Conservation (phyloP, 2,797 vertebrate genomes). For the Cirrhinus mrigala region DNA sequence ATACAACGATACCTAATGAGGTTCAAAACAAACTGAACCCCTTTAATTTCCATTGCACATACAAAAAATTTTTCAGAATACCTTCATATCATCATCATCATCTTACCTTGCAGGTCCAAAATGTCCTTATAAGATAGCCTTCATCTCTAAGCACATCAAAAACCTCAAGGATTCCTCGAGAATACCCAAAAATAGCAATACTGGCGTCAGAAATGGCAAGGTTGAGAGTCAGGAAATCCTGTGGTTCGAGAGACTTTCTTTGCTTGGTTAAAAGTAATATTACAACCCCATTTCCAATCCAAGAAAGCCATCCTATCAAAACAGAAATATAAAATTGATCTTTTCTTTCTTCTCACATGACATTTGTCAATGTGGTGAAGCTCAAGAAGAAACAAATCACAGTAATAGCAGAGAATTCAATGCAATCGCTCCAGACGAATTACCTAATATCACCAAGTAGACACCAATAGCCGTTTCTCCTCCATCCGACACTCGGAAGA, state of each 20-base stretch:
- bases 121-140: slow-evolving; percentile 52
- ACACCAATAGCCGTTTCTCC: slow-evolving; percentile 33
- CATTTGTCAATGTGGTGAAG: not conserved
- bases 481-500: slow-evolving; percentile 37
- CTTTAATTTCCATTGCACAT: not conserved
- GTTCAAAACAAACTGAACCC: not conserved
- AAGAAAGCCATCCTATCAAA: slow-evolving; percentile 62
- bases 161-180: slow-evolving; percentile 52
- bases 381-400: not conserved
- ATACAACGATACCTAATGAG: not conserved
- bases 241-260: slow-evolving; percentile 52
- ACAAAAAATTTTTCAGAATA: not conserved
- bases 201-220: slow-evolving; percentile 52
- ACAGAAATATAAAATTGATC: not conserved
- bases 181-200: slow-evolving; percentile 63
- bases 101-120: slow-evolving; percentile 59
- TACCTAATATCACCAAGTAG: slow-evolving; percentile 57
- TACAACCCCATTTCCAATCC: slow-evolving; percentile 56
- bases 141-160: slow-evolving; percentile 57
- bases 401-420: not conserved
- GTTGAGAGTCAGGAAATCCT: slow-evolving; percentile 62
- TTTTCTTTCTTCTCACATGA: not conserved
- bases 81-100: not conserved
- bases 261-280: slow-evolving; percentile 63
- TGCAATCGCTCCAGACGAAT: not conserved